A percentile compares a stretch with the other conserved stretches of the same genome.
These are phyloP conservation scores for Epinotia bilunana DNA, from an alignment of 2,888 invertebrate genomes.

Conservation along the genomic window DNA sequence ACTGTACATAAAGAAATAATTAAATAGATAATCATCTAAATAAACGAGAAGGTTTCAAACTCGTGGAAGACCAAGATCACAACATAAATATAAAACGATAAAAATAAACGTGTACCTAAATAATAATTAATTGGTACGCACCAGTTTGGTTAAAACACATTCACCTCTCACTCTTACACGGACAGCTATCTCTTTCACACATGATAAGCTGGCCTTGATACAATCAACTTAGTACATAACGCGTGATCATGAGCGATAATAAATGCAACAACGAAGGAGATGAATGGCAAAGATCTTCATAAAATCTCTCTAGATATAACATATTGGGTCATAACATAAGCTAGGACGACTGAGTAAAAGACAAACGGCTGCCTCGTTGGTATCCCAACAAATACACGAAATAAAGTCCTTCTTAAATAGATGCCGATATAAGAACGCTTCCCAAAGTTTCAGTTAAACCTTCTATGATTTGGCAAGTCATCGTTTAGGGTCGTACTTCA, in stretches of 20 bases:
- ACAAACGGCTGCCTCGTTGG: not conserved
- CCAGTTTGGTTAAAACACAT: conserved; percentile 55
- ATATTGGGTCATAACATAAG: conserved; percentile 5
- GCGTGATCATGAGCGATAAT: conserved; percentile 21
- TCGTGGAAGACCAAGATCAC: conserved; percentile 83
- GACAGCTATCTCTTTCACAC: not conserved
- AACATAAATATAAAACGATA: conserved; percentile 80
- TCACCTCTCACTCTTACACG: conserved; percentile 12
- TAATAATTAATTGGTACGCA: conserved; percentile 66
- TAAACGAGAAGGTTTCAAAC: conserved; percentile 69
- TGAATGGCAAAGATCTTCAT: conserved; percentile 35
- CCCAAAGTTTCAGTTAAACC: conserved; percentile 1
- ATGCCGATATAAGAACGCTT: conserved; percentile 5
- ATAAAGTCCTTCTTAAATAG: conserved; percentile 16
- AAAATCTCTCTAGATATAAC: conserved; percentile 19
- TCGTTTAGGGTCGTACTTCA: not conserved
- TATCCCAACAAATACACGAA: not conserved
- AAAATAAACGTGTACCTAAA: conserved; percentile 66
- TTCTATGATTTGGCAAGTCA: conserved; percentile 27
- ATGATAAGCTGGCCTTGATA: conserved; percentile 10
- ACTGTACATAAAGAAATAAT: conserved; percentile 70
- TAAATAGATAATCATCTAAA: conserved; percentile 72
- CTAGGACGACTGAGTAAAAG: conserved; percentile 5
- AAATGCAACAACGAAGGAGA: conserved; percentile 43
- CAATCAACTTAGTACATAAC: conserved; percentile 10